These are phyloP conservation scores for Drosophila putrida DNA, from an alignment of 2,888 invertebrate species.

Conservation along the genomic window DNA sequence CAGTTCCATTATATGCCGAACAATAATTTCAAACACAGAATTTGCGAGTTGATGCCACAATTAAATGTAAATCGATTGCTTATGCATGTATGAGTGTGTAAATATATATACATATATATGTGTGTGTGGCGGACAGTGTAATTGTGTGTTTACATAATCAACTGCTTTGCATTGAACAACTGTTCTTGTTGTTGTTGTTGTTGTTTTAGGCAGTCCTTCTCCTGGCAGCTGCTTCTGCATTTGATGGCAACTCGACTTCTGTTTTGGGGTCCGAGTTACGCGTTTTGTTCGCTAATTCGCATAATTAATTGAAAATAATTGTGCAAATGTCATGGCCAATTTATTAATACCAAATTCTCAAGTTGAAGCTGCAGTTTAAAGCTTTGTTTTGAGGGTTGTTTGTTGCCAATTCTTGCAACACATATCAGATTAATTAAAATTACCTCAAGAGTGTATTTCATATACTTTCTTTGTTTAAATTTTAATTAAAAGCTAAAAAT, in stretches of 20 bases:
- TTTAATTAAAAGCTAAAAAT: no score
- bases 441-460: no score
- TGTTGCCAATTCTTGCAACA: no score
- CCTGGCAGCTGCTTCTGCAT: slow-evolving; percentile 14
- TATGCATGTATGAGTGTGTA: not conserved
- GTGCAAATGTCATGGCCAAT: slow-evolving; percentile 39
- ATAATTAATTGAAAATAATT: slow-evolving; percentile 68
- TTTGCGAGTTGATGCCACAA: slow-evolving; percentile 70
- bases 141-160: slow-evolving; percentile 36
- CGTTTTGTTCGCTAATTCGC: slow-evolving; percentile 26
- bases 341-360: slow-evolving; percentile 25
- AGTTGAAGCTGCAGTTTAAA: not conserved
- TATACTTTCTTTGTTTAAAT: not conserved
- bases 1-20: slow-evolving; percentile 55
- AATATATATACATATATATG: not conserved
- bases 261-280: not conserved
- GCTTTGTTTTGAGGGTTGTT: not conserved
- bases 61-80: slow-evolving; percentile 74
- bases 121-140: not conserved
- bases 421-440: no score
- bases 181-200: slow-evolving; percentile 19
- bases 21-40: slow-evolving; percentile 77
- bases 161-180: slow-evolving; percentile 25
- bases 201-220: not conserved
- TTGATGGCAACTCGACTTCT: slow-evolving; percentile 16